Evolutionary conservation across 2,113 vertebrate species (phyloP).

Genomic region (Rhinolophus ferrumequinum): DNA sequence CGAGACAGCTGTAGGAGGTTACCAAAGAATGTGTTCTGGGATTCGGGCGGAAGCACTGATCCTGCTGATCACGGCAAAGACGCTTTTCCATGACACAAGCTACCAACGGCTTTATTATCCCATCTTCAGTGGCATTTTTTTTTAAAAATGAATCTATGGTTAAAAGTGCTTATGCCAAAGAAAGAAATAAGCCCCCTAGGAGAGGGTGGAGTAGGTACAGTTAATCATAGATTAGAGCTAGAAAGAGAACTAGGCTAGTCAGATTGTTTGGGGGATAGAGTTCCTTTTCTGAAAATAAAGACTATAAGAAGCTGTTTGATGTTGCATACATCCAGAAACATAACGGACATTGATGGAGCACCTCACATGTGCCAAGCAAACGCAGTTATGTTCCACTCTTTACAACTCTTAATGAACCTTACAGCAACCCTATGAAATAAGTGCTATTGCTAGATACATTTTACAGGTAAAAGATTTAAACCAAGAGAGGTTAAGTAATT

Average conservation of each 20-base stretch:
- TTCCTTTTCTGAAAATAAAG: not conserved
- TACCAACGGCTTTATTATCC: not conserved
- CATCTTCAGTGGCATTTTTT: not conserved
- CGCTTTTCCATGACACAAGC: not conserved
- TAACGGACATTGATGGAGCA: not conserved
- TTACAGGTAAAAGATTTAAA: not conserved
- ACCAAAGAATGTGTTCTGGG: not conserved
- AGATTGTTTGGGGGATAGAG: not conserved
- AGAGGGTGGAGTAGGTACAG: not conserved
- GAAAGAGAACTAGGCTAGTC: not conserved
- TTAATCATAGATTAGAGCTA: not conserved
- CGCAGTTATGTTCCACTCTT: not conserved
- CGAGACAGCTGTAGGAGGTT: not conserved
- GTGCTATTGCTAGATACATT: not conserved
- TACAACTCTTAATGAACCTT: not conserved
- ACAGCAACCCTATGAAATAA: not conserved
- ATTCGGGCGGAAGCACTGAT: not conserved
- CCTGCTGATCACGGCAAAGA: not conserved
- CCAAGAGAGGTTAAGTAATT: not conserved
- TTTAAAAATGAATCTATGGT: not conserved
- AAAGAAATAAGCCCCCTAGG: not conserved
- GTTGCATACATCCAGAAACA: rapidly evolving
- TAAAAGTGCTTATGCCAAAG: not conserved
- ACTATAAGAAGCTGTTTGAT: not conserved
- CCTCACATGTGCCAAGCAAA: not conserved